Evolutionary conservation across 1,140 invertebrate species (phyloP).

Genomic region (Plectrocnemia conspersa): DNA sequence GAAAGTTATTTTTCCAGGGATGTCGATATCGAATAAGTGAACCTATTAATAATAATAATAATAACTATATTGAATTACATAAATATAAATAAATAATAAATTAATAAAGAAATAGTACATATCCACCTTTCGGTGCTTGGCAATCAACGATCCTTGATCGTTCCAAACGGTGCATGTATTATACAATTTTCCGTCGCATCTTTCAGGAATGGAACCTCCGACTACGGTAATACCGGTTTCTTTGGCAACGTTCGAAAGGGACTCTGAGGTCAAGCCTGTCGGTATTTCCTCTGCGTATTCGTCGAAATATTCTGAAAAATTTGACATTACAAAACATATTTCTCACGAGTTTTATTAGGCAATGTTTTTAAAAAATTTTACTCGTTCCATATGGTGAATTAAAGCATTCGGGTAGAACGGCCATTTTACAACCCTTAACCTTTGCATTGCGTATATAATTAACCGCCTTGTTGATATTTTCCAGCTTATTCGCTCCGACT

Average conservation of each 20-base stretch:
- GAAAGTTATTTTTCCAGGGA: constrained; percentile 88
- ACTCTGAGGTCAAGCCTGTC: constrained; percentile 63
- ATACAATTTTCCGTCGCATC: constrained; percentile 61
- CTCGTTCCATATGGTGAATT: constrained; percentile 90
- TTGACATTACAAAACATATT: background rate
- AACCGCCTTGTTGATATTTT: constrained; percentile 70
- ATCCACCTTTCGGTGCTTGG: constrained; percentile 67
- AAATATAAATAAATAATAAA: constrained; percentile 1
- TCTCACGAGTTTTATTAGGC: too few species aligned
- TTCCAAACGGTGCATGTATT: constrained; percentile 91
- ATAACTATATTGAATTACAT: background rate
- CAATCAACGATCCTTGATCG: constrained; percentile 69
- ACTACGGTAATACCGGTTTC: constrained; percentile 77
- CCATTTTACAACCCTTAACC: constrained; percentile 66
- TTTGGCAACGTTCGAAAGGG: constrained; percentile 70
- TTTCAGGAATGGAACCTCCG: constrained; percentile 87
- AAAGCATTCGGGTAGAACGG: constrained; percentile 88
- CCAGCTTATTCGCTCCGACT: constrained; percentile 67
- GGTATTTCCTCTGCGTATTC: constrained; percentile 85
- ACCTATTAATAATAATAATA: constrained; percentile 53
- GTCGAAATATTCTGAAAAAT: constrained; percentile 64
- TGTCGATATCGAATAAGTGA: constrained; percentile 94
- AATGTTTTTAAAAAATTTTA: constrained; percentile 40
- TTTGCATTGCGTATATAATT: constrained; percentile 71
- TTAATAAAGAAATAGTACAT: constrained; percentile 5